These are phyloP conservation scores for Parus major DNA, from an alignment of 2,113 vertebrate species.

Conservation along the genomic window DNA sequence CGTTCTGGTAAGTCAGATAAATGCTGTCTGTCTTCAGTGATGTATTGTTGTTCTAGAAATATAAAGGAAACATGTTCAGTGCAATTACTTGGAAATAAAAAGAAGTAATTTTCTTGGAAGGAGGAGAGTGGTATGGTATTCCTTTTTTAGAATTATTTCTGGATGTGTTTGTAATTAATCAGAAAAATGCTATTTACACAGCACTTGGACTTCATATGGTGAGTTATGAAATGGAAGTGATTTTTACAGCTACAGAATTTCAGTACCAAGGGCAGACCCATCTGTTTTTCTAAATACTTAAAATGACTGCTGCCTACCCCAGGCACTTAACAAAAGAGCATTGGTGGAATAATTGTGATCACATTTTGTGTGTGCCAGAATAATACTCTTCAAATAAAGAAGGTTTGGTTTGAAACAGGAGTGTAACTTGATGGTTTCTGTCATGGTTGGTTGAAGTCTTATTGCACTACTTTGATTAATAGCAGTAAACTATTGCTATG, in stretches of 20 bases:
- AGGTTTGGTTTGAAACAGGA: background rate
- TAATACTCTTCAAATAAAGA: background rate
- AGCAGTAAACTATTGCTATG: background rate
- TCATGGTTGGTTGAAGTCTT: background rate
- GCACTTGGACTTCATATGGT: background rate
- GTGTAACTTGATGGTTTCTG: background rate
- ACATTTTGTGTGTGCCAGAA: background rate
- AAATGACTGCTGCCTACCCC: background rate
- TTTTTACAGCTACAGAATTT: background rate
- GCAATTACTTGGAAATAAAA: background rate
- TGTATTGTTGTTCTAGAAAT: background rate
- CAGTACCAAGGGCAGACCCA: background rate
- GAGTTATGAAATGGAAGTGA: background rate
- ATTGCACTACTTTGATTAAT: background rate
- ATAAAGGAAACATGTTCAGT: background rate
- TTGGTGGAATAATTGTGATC: background rate
- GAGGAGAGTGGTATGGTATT: background rate
- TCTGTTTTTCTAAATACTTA: background rate
- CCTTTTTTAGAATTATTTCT: background rate
- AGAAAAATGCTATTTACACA: background rate
- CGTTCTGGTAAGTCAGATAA: constrained; percentile 80
- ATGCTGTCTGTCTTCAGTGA: background rate
- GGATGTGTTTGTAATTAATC: background rate
- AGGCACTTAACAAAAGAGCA: background rate
- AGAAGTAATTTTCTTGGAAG: background rate